Evolutionary conservation across 2,113 vertebrate species (phyloP), one percentile per base, ranked within the genome.

Genomic region (Labeo rohita): DNA sequence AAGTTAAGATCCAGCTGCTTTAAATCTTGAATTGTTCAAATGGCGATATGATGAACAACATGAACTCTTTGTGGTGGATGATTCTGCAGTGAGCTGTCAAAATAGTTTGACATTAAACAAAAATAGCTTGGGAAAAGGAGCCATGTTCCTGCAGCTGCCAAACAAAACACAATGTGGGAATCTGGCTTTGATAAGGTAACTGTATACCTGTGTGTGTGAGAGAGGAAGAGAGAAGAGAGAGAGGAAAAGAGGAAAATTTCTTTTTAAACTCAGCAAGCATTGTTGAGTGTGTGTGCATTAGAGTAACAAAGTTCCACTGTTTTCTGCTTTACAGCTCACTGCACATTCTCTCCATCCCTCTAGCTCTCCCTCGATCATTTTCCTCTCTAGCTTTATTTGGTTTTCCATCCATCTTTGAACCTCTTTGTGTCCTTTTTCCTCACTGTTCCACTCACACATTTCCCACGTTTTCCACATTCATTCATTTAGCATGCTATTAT

Each of bases 251-350:
- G 61, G 63, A 68, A 81, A 47, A 34, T 50, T 39, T 72, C 23
- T 82, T 16, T 49, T 49, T 52, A n/a, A 79, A 50, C 74, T 18
- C 52, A 76, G 56, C 39, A 76, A 23, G 65, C 36, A 68, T 80
- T 70, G 36, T 43, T 72, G 70, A 54, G 54, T 52, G 72, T 85
- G 65, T 66, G 77, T n/a, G 54, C 18, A 36, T 6, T 47, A 21
- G 68, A 50, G 81, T 76, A 83, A 88, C 86, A 90, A 83, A 73
- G 83, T 73, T 76, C 82, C 78, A 86, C 84, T 88, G 85, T 88
- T 77, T 84, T 80, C 56, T 68, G 12, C 77, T 85, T 50, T 43
- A 68, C 80, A 83, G 70, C 84, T 84, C 80, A 23, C 63, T 86
- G 73, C 80, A 59, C 89, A 56, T 79, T 75, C 34, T 49, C 52